Evolutionary conservation across 2,888 invertebrate genomes (phyloP), one percentile per base, ranked within the genome.

Genomic region (Drosophila flavopinicola): DNA sequence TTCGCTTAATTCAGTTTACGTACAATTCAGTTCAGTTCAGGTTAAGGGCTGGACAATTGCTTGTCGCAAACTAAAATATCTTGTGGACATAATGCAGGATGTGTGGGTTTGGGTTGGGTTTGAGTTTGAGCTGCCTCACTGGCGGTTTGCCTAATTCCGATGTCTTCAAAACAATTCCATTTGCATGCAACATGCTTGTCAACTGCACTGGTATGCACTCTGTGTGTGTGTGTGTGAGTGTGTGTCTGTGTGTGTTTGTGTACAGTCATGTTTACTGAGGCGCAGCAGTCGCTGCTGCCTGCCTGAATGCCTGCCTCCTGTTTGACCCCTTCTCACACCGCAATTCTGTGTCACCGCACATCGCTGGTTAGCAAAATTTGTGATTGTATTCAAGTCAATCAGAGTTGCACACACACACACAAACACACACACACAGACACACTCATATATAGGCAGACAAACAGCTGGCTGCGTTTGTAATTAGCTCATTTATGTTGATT

Each of bases 401-500:
- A 85, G 54, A 67, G 44, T 30, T 33, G 30, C 49, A 33, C 38
- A 61, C 35, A 37, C 4, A 27, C 29, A 52, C 32, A 42, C 30
- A 49, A 23, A 20, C 35, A 44, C 29, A 35, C 9, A 17, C 7
- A 32, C 15, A 51, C n/a, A 5, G 29, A 54, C 29, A 32, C 24
- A 24, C n/a, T 10, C 32, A 13, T 24, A 27, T 17, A 35, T 15
- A 13, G 3, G 6, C 27, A 38, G 1, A 9, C 5, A 6, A 6
- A 13, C 7, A 20, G 23, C 20, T 15, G 25, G 35, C 6, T 10
- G 23, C 11, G 23, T 48, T 41, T 63, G 52, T 85, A 80, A 80
- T 80, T 80, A 80, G 88, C 79, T 83, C 86, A 78, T 78, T 78
- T 75, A 75, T 78, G 78, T 66, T 80, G 85, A 86, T 84, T 84